Evolutionary conservation across 2,888 invertebrate genomes (phyloP), one percentile per base, ranked within the genome.

Genomic region (Himalopsyche japonica): DNA sequence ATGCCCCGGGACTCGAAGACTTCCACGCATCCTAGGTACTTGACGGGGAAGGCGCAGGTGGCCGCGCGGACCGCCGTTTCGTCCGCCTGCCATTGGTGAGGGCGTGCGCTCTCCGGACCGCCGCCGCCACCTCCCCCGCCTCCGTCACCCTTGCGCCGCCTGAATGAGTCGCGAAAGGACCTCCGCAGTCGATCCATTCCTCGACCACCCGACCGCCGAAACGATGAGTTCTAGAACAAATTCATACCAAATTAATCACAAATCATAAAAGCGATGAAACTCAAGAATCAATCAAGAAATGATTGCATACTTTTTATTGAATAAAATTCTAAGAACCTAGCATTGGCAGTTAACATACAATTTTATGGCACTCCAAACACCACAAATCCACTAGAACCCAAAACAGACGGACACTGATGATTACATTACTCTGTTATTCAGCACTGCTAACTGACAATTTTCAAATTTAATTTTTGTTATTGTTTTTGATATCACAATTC

Each of bases 1-100:
- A 99, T 99, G 80, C 99, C 99, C 89, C 99, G 94, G 10, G 99
- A 99, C 92, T 99, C 99, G 92, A 98, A 99, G 57, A 99, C 99
- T 92, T 99, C 99, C 79, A 99, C 98, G 91, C 99, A 98, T 87
- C 99, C 99, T 89, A 99, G 93, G 92, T 99, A 99, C 94, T 99
- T 98, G 88, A 99, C 99, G 88, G 97, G 96, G 93, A 99, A 99
- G 89, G 96, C 97, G 93, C 99, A 99, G 18, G 98, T 98, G 87
- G 98, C 98, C 82, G 97, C 96, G 77, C 99, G 94, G 34, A 99
- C 99, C 80, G 98, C 97, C 82, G 96, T 95, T 91, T 99, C 99
- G 92, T 99, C 99, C 64, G 98, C 97, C 90, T 98, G 98, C 99
- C 99, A 99, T 90, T 98, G 98, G 91, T 98, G 98, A 47, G 98